Percentiles rank a stretch among this genome's conserved stretches.
Evolutionary conservation across 1,140 invertebrate species (phyloP).

Genomic region (Leptinotarsa texana): DNA sequence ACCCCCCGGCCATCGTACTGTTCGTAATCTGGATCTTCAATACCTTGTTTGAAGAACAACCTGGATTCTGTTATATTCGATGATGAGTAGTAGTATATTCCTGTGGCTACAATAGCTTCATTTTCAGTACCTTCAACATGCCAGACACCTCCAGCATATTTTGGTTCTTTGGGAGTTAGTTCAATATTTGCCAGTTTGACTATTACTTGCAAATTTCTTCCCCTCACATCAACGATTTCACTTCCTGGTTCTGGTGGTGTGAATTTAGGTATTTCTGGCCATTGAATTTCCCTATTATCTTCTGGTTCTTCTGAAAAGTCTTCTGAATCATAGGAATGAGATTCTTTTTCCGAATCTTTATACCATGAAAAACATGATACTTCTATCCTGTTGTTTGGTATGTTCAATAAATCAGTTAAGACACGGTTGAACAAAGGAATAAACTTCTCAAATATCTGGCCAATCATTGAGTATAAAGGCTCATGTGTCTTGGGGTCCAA

Average conservation of each 20-base stretch:
- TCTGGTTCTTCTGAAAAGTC: not conserved
- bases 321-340: not conserved
- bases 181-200: not conserved
- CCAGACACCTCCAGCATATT: not conserved
- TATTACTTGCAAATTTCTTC: slow-evolving; percentile 1
- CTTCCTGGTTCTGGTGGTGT: not conserved
- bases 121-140: slow-evolving; percentile 1
- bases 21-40: not conserved
- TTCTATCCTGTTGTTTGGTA: not conserved
- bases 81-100: not conserved
- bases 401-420: not conserved
- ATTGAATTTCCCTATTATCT: not conserved
- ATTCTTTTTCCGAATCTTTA: not conserved
- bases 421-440: not conserved
- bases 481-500: not conserved
- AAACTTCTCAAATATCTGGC: not conserved
- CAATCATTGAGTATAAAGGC: not conserved
- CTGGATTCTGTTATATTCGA: slow-evolving; percentile 3
- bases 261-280: not conserved
- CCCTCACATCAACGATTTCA: not conserved
- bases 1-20: not conserved
- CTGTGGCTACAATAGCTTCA: not conserved
- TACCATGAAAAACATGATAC: not conserved
- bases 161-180: not conserved
- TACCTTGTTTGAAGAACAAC: not conserved